Conservation (phyloP, 2,113 vertebrate genomes). For the Beaufortia kweichowensis region DNA sequence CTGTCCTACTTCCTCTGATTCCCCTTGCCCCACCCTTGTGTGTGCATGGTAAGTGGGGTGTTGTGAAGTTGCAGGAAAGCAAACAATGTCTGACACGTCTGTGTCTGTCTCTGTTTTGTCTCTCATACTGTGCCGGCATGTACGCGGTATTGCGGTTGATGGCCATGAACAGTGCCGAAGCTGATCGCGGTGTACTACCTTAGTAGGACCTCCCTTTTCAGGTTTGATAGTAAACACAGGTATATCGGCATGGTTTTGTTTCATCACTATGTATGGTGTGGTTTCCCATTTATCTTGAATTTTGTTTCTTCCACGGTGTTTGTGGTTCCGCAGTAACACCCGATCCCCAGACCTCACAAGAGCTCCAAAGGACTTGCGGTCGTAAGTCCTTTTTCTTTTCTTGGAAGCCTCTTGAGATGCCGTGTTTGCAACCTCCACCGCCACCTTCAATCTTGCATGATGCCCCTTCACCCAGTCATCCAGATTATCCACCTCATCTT, state of each 20-base stretch:
- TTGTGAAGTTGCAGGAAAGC: conserved; percentile 1
- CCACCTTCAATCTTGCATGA: conserved; percentile 1
- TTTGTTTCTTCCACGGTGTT: conserved; percentile 31
- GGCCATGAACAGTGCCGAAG: conserved; percentile 25
- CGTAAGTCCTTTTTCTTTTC: conserved; percentile 26
- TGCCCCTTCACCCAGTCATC: conserved; percentile 38
- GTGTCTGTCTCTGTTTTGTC: conserved; percentile 15
- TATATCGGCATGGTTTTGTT: conserved; percentile 31
- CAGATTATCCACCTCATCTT: neutral
- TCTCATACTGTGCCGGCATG: neutral
- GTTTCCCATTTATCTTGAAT: conserved; percentile 39
- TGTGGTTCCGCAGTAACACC: conserved; percentile 35
- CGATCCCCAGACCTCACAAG: conserved; percentile 42
- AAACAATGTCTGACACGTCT: neutral
- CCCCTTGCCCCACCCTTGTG: neutral
- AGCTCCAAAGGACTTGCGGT: neutral
- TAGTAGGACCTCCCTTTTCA: conserved; percentile 26
- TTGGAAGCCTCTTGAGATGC: conserved; percentile 3
- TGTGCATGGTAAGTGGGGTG: conserved; percentile 21
- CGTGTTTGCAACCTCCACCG: conserved; percentile 13
- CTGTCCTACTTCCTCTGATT: neutral
- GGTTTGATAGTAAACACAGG: conserved; percentile 36
- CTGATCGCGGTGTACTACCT: conserved; percentile 47
- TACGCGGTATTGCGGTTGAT: too few species aligned
- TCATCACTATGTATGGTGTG: conserved; percentile 28